These are phyloP conservation scores for Uloborus plumipes DNA, from an alignment of 2,888 invertebrate genomes.

Conservation along the genomic window DNA sequence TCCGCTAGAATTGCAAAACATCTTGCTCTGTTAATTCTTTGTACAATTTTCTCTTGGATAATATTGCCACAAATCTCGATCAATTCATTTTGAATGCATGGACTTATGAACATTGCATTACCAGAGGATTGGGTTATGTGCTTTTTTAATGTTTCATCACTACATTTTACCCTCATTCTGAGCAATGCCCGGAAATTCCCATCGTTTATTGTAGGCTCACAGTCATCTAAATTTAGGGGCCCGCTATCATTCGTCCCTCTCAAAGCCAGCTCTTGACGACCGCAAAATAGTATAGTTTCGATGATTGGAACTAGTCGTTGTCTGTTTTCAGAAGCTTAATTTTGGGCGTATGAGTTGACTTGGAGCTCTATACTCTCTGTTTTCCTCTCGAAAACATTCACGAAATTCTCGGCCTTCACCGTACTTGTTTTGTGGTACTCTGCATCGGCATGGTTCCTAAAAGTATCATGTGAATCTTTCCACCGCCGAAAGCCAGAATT, in stretches of 20 bases:
- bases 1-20: slow-evolving; percentile 4
- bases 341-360: no score
- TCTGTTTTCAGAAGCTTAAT: no score
- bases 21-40: background rate
- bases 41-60: slow-evolving; percentile 3
- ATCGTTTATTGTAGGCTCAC: background rate
- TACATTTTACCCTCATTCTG: slow-evolving; percentile 7
- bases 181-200: slow-evolving; percentile 18
- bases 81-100: slow-evolving; percentile 6
- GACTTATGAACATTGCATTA: slow-evolving; percentile 12
- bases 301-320: background rate
- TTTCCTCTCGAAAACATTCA: no score
- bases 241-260: background rate
- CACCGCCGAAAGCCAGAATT: no score
- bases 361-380: no score
- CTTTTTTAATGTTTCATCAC: background rate
- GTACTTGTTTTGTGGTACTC: no score
- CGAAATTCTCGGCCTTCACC: no score
- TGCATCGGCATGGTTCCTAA: no score
- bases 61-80: slow-evolving; percentile 2
- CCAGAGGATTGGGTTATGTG: background rate
- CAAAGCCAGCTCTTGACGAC: slow-evolving; percentile 19
- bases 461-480: no score
- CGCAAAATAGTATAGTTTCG: slow-evolving; percentile 14
- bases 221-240: no score